A percentile compares a stretch with the other conserved stretches of the same genome.
Evolutionary conservation across 1,140 invertebrate genomes (phyloP).

Genomic region (Papilio dardanus): DNA sequence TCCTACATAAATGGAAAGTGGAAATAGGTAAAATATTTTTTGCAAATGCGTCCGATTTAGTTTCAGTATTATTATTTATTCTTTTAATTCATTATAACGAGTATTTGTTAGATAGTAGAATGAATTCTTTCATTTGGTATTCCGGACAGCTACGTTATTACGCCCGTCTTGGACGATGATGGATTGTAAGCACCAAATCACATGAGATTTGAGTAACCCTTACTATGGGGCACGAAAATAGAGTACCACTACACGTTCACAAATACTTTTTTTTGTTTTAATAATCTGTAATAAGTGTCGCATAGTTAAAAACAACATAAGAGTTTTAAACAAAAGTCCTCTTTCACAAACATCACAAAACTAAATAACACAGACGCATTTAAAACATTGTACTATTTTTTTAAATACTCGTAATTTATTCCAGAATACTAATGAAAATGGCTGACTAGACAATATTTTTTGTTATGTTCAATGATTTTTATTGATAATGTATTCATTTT

Average conservation of each 20-base stretch:
- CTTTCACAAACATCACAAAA: too few species aligned
- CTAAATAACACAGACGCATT: too few species aligned
- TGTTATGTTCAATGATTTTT: too few species aligned
- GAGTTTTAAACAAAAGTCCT: too few species aligned
- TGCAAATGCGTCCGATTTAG: not conserved
- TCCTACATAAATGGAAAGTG: too few species aligned
- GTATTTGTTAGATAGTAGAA: slow-evolving; percentile 7
- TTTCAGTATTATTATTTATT: not conserved
- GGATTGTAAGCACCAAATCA: slow-evolving; percentile 71
- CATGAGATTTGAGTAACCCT: slow-evolving; percentile 70
- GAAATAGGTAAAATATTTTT: not conserved
- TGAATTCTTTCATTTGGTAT: slow-evolving; percentile 53
- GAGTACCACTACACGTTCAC: slow-evolving; percentile 3
- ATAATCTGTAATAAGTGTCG: not conserved
- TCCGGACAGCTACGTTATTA: slow-evolving; percentile 63
- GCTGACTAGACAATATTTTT: too few species aligned
- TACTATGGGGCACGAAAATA: slow-evolving; percentile 52
- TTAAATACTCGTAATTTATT: too few species aligned
- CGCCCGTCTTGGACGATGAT: slow-evolving; percentile 69
- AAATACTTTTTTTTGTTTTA: not conserved
- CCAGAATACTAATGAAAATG: too few species aligned
- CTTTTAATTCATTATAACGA: not conserved
- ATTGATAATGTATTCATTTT: too few species aligned
- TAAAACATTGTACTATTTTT: too few species aligned
- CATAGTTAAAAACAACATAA: too few species aligned